Evolutionary conservation across 2,797 vertebrate genomes (phyloP), one percentile per base, ranked within the genome.

Genomic region (Mormyrops attenuatus): DNA sequence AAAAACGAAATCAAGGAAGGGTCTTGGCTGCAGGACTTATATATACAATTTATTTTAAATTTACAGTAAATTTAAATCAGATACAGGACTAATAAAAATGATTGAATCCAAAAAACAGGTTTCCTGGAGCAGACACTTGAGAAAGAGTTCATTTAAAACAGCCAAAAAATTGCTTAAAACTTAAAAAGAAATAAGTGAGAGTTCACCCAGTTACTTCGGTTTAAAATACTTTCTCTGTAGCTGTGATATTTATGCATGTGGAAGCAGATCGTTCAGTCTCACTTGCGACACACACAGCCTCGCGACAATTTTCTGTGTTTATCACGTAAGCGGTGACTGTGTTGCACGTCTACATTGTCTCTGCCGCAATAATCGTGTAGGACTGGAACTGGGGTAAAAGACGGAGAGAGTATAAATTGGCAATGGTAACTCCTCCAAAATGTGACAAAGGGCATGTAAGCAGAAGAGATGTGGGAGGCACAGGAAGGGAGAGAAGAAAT

Each of bases 401-500:
- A 34, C 60, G 30, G 66, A 73, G 50, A 87, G 84, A 89, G 50
- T 30, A 86, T 5, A 87, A 89, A 50, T 73, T 87, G 84, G 57
- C 89, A 73, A 34, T 20, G 63, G 84, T 69, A 86, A 86, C 47
- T 60, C 57, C 84, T 87, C 47, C 60, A 20, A 89, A 89, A 86
- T 87, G 85, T 55, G 85, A 87, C 34, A 34, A 80, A 77, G 89
- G 89, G 85, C 85, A 80, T 26, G 89, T 47, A 52, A 89, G 89
- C 85, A 89, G 89, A 89, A 77, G 85, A 89, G 49, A 89, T 57
- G 85, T 88, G 89, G 89, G 89, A 89, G 85, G 85, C 30, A 57
- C 47, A 87, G 89, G 89, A 20, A 77, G 63, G 30, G n/a, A 80
- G 89, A 85, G 89, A 63, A 87, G 85, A 89, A 44, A 89, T 89